phyloP scores from a whole-genome alignment of 2,888 invertebrate genomes.

The Abrostola triplasia region DNA sequence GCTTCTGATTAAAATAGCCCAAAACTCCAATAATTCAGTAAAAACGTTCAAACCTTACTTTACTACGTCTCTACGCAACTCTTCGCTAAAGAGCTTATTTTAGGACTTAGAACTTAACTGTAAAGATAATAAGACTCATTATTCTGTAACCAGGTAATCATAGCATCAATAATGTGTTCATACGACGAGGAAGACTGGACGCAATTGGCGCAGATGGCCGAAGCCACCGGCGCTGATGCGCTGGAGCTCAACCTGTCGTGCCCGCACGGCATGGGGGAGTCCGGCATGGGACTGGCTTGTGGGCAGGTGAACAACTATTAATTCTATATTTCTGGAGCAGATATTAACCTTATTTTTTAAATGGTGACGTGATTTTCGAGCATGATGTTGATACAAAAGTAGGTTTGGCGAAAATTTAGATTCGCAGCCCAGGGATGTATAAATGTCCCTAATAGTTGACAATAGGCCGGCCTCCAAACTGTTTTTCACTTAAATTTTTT shows the following conservation, averaged over 20 bases:
- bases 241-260: conserved; percentile 98
- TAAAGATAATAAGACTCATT: not conserved
- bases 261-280: conserved; percentile 99
- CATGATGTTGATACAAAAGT: too few species aligned
- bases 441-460: not conserved
- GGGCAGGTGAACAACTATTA: conserved; percentile 91
- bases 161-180: conserved; percentile 98
- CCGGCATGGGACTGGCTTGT: conserved; percentile 99
- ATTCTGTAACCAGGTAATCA: conserved; percentile 90
- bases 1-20: too few species aligned
- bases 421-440: too few species aligned
- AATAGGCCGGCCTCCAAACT: too few species aligned
- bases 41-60: too few species aligned
- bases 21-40: too few species aligned
- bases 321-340: too few species aligned
- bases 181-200: conserved; percentile 96
- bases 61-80: not conserved
- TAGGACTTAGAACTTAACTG: not conserved
- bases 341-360: too few species aligned
- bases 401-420: too few species aligned
- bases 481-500: too few species aligned
- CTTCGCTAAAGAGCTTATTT: not conserved
- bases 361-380: too few species aligned
- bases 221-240: conserved; percentile 96
- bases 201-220: conserved; percentile 92